Evolutionary conservation across 2,888 invertebrate genomes (phyloP).

Genomic region (Omphaloscelis lunosa): DNA sequence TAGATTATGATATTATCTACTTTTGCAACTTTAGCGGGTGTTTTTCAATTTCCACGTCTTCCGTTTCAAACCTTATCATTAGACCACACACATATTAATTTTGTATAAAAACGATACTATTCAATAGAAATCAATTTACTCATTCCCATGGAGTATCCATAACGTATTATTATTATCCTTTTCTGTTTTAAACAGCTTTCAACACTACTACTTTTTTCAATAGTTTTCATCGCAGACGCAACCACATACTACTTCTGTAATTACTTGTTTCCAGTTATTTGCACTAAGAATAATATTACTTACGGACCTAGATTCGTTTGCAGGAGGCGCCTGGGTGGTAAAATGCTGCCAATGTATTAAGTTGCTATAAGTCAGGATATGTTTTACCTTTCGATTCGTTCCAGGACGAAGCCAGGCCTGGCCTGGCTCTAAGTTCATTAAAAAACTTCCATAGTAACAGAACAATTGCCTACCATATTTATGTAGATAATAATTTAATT

Average conservation of each 20-base stretch:
- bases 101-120: constrained; percentile 40
- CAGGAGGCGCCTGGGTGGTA: constrained; percentile 11
- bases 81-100: constrained; percentile 2
- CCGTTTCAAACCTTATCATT: constrained; percentile 36
- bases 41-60: constrained; percentile 33
- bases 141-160: constrained; percentile 46
- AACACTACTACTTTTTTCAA: constrained; percentile 46
- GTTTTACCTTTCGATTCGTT: not conserved
- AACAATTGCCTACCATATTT: not conserved
- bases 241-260: constrained; percentile 51
- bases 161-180: constrained; percentile 52
- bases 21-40: not conserved
- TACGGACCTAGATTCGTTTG: constrained; percentile 16
- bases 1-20: constrained; percentile 15
- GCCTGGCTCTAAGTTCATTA: not conserved
- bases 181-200: constrained; percentile 56
- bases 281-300: constrained; percentile 35
- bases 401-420: not conserved
- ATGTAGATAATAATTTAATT: not conserved
- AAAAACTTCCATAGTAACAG: not conserved
- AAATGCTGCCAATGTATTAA: not conserved
- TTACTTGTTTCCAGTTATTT: constrained; percentile 58
- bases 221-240: constrained; percentile 39
- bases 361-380: not conserved
- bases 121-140: constrained; percentile 54